Evolutionary conservation across 2,113 vertebrate species (phyloP).

Genomic region (Myotis lucifugus): DNA sequence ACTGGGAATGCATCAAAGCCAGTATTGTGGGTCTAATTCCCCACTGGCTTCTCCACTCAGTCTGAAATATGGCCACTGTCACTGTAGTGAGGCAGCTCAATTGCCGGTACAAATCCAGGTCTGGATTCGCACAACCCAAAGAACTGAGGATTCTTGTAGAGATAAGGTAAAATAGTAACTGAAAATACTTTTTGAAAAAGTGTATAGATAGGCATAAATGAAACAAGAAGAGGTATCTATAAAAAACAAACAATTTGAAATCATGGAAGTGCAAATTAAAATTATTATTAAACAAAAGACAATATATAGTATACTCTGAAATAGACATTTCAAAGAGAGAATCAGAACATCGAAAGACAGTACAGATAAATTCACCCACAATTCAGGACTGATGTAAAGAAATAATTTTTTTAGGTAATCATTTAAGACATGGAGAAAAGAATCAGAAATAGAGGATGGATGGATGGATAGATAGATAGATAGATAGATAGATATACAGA

Average conservation of each 20-base stretch:
- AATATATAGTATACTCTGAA: neutral
- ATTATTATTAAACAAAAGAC: neutral
- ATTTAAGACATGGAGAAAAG: neutral
- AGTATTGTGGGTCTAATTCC: neutral
- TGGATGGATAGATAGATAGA: neutral
- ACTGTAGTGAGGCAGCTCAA: accelerated
- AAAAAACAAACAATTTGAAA: neutral
- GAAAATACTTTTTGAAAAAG: neutral
- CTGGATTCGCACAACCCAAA: neutral
- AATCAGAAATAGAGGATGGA: neutral
- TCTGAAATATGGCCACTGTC: neutral
- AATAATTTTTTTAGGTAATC: neutral
- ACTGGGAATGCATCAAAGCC: too few relatives aligned
- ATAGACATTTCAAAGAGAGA: neutral
- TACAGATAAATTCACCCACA: neutral
- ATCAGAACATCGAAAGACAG: neutral
- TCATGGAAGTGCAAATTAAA: neutral
- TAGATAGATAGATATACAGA: neutral
- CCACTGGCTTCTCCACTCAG: neutral
- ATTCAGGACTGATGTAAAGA: neutral
- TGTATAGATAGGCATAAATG: neutral
- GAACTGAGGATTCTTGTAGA: neutral
- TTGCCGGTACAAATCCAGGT: neutral
- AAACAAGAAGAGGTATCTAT: neutral
- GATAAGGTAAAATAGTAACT: neutral